These are phyloP conservation scores for Peromyscus nudipes DNA, from an alignment of 2,797 vertebrate species.

Conservation along the genomic window DNA sequence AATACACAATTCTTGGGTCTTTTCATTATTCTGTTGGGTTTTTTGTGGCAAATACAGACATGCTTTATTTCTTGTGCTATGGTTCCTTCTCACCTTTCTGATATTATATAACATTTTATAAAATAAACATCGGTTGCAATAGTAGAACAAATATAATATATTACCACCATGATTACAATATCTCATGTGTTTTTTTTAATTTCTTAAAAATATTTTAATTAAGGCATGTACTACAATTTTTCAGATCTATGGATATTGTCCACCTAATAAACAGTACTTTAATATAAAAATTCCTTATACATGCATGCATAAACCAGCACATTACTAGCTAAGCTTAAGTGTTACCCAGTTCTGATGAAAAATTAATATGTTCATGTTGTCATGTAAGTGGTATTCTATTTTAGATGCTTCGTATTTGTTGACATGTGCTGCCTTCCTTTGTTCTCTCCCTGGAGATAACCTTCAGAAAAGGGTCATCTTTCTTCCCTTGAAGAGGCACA, in stretches of 20 bases:
- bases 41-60: background rate
- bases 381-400: background rate
- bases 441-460: slow-evolving; percentile 52
- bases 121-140: background rate
- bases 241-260: background rate
- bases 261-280: background rate
- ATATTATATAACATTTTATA: background rate
- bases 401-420: background rate
- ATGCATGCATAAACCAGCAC: background rate
- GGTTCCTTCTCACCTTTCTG: background rate
- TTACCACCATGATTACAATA: rapidly evolving
- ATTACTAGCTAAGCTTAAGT: background rate
- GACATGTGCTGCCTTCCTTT: slow-evolving; percentile 5
- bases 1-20: background rate
- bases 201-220: background rate
- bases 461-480: slow-evolving; percentile 51
- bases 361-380: slow-evolving; percentile 17
- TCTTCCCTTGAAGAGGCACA: slow-evolving; percentile 50
- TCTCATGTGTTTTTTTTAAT: background rate
- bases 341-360: background rate
- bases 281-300: background rate
- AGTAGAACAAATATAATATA: background rate
- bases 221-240: background rate
- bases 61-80: background rate
- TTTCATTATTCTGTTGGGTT: background rate